Conservation (phyloP, 1,140 invertebrate species). For the Halyomorpha halys region DNA sequence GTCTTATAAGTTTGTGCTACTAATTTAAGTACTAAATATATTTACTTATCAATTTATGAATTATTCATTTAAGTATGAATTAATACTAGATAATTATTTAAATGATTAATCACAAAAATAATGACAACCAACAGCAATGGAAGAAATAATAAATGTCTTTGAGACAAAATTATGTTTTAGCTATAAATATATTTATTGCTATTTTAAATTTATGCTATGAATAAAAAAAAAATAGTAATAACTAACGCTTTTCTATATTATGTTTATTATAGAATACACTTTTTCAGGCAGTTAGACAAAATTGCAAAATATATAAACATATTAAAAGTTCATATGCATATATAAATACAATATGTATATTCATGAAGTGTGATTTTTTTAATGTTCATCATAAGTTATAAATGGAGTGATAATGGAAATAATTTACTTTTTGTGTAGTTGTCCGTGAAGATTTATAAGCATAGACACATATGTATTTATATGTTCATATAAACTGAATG, state of each 20-base stretch:
- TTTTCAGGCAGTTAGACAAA: slow-evolving; percentile 12
- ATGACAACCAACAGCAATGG: slow-evolving; percentile 11
- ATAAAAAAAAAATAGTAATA: slow-evolving; percentile 17
- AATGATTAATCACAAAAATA: not conserved
- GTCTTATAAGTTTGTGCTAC: slow-evolving; percentile 3
- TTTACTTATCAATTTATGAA: not conserved
- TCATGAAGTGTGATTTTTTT: no score
- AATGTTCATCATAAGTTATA: no score
- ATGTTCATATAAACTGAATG: no score
- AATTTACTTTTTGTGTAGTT: no score
- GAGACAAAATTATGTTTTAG: slow-evolving; percentile 10
- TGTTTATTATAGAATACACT: not conserved
- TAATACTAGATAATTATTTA: not conserved
- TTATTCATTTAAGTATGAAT: not conserved
- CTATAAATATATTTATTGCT: slow-evolving; percentile 17
- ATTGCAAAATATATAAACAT: slow-evolving; percentile 3
- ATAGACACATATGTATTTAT: no score
- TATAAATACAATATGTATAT: not conserved
- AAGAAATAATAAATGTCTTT: slow-evolving; percentile 16
- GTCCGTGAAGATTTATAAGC: no score
- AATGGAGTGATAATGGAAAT: no score
- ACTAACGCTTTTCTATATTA: not conserved
- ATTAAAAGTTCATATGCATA: not conserved
- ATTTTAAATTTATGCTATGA: slow-evolving; percentile 14
- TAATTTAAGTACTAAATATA: slow-evolving; percentile 3